Evolutionary conservation across 2,113 vertebrate species (phyloP).

Genomic region (Cinclus mexicanus): DNA sequence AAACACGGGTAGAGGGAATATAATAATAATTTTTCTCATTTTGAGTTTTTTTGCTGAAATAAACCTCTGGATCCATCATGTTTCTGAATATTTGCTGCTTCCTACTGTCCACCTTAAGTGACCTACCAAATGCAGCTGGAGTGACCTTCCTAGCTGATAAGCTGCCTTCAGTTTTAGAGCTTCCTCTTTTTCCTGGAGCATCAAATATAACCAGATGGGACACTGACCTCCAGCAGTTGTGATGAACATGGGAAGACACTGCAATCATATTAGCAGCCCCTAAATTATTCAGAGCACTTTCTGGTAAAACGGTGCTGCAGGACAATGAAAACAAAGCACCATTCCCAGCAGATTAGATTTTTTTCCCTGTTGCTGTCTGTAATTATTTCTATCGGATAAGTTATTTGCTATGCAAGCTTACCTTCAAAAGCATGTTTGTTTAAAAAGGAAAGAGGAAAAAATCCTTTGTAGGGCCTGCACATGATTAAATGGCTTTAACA

Average conservation of each 20-base stretch:
- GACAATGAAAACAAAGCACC: constrained; percentile 42
- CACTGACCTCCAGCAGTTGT: not conserved
- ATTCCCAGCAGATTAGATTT: constrained; percentile 43
- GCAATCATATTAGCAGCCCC: constrained; percentile 25
- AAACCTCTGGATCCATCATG: not conserved
- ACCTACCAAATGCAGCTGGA: not conserved
- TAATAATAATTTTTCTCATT: not conserved
- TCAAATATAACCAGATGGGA: not conserved
- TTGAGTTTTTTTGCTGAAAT: not conserved
- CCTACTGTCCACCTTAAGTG: not conserved
- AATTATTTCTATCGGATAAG: constrained; percentile 64
- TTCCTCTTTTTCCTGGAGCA: not conserved
- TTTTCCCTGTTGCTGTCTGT: not conserved
- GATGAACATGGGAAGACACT: not conserved
- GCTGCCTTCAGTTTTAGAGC: not conserved
- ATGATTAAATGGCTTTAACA: constrained; percentile 62
- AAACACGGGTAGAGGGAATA: not conserved
- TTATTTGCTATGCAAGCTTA: constrained; percentile 67
- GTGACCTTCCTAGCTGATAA: not conserved
- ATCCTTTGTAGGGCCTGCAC: constrained; percentile 55
- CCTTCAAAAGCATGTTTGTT: constrained; percentile 68
- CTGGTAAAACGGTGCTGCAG: constrained; percentile 29
- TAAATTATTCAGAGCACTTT: constrained; percentile 58
- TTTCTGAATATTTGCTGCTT: not conserved
- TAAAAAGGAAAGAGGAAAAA: constrained; percentile 59